These are phyloP conservation scores for Prochilodus magdalenae DNA, from an alignment of 2,113 vertebrate genomes.

Conservation along the genomic window DNA sequence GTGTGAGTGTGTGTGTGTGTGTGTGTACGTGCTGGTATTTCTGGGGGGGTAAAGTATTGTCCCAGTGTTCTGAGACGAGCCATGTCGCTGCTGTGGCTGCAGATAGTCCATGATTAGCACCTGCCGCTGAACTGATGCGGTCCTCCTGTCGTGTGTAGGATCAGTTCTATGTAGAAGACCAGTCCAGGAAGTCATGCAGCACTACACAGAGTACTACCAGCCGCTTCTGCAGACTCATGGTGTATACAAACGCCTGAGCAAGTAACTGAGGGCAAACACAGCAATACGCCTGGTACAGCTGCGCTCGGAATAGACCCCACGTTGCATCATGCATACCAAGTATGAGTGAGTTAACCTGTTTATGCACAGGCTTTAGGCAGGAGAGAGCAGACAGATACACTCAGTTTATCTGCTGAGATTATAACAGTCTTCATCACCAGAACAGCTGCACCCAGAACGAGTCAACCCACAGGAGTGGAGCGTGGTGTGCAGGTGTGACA, in stretches of 20 bases:
- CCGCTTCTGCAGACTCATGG: background rate
- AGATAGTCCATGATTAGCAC: background rate
- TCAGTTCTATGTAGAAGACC: background rate
- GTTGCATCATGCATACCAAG: too few relatives aligned
- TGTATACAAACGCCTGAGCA: background rate
- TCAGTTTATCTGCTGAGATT: too few relatives aligned
- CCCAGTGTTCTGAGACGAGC: background rate
- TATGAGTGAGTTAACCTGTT: too few relatives aligned
- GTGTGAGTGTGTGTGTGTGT: too few relatives aligned
- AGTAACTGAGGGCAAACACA: background rate
- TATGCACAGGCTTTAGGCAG: too few relatives aligned
- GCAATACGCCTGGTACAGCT: too few relatives aligned
- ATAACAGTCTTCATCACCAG: too few relatives aligned
- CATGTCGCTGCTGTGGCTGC: background rate
- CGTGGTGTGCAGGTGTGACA: too few relatives aligned
- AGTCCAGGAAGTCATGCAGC: background rate
- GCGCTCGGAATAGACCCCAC: too few relatives aligned
- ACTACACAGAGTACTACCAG: background rate
- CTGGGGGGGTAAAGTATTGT: background rate
- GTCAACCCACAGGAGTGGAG: too few relatives aligned
- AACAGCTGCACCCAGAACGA: too few relatives aligned
- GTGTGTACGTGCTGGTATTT: constrained; percentile 4
- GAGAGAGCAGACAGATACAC: too few relatives aligned
- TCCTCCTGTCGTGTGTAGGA: background rate
- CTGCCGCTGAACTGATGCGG: background rate